phyloP scores from a whole-genome alignment of 2,888 invertebrate genomes.

The Epinotia bilunana region DNA sequence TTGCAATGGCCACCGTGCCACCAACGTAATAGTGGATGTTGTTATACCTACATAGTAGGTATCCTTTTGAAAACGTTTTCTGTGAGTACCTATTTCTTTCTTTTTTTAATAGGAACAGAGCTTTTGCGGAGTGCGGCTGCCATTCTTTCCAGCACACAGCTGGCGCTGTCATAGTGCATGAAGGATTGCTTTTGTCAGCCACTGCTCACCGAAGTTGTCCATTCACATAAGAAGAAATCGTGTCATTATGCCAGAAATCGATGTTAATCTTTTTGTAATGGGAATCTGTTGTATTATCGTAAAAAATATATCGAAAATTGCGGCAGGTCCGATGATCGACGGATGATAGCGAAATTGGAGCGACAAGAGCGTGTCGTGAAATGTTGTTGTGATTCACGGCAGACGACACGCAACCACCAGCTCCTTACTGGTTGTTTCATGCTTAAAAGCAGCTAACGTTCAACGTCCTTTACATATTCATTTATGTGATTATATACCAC shows the following conservation, averaged over 20 bases:
- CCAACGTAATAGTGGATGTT: too few relatives aligned
- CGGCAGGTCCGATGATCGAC: conserved; percentile 61
- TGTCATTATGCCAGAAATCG: conserved; percentile 60
- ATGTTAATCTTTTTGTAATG: conserved; percentile 59
- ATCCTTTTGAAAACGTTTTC: too few relatives aligned
- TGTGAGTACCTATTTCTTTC: too few relatives aligned
- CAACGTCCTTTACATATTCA: background rate
- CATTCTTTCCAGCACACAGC: conserved; percentile 56
- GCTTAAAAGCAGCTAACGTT: conserved; percentile 1
- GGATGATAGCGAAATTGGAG: conserved; percentile 62
- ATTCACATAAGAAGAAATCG: conserved; percentile 63
- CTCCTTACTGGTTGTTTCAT: background rate
- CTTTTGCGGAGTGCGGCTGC: conserved; percentile 3
- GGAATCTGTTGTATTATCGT: conserved; percentile 49
- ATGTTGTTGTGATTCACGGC: conserved; percentile 49
- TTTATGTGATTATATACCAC: background rate
- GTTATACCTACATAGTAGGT: too few relatives aligned
- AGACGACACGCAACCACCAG: conserved; percentile 5
- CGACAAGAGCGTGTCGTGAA: conserved; percentile 60
- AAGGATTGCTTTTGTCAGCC: conserved; percentile 64
- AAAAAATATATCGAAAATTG: conserved; percentile 52
- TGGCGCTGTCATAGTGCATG: conserved; percentile 67
- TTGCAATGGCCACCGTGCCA: too few relatives aligned
- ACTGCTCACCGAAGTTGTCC: conserved; percentile 58
- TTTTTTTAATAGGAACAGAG: background rate